phyloP scores from a whole-genome alignment of 2,113 vertebrate species.

The Saguinus midas region DNA sequence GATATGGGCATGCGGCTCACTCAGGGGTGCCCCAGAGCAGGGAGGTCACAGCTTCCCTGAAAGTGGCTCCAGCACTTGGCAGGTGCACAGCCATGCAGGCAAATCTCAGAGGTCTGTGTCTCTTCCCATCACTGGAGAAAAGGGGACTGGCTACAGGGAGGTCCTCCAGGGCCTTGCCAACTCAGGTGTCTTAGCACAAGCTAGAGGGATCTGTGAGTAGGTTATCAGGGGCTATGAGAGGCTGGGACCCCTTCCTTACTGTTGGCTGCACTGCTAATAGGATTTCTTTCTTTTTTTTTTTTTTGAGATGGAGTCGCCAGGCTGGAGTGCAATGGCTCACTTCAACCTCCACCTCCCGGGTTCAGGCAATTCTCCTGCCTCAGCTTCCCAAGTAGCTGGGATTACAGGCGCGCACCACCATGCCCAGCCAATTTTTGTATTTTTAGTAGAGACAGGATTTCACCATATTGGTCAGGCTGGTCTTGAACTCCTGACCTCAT shows the following conservation, averaged over 20 bases:
- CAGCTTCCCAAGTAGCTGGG: too few relatives aligned
- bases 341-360: too few relatives aligned
- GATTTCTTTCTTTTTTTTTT: background rate
- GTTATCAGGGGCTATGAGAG: rapidly evolving
- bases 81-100: background rate
- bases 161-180: background rate
- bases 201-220: background rate
- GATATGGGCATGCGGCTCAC: rapidly evolving
- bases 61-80: rapidly evolving
- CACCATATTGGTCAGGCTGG: too few relatives aligned
- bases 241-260: background rate
- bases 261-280: background rate
- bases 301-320: too few relatives aligned
- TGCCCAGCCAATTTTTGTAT: too few relatives aligned
- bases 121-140: background rate
- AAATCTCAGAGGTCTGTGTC: background rate
- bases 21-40: background rate
- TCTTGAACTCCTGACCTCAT: too few relatives aligned
- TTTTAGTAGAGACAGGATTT: too few relatives aligned
- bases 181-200: background rate
- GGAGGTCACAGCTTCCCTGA: background rate
- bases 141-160: background rate
- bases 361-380: too few relatives aligned
- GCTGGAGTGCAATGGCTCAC: too few relatives aligned
- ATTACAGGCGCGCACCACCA: too few relatives aligned